Conservation (phyloP, 1,140 invertebrate species). For the Gonioctena quinquepunctata region DNA sequence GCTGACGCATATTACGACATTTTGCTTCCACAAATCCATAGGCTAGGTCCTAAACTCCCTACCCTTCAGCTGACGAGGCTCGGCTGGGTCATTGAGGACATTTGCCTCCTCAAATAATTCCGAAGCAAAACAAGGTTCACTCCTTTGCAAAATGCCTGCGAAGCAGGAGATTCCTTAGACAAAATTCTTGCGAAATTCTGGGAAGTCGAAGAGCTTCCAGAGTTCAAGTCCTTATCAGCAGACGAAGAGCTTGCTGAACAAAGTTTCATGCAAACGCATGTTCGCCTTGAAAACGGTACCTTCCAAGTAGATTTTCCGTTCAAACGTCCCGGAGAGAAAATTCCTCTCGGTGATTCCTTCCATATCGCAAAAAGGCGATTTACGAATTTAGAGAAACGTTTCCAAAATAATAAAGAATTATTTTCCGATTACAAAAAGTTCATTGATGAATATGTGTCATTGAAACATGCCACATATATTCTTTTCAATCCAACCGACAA, state of each 20-base stretch:
- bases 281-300: not conserved
- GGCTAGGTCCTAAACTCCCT: conserved; percentile 7
- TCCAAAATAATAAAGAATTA: not conserved
- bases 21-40: not conserved
- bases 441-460: conserved; percentile 3
- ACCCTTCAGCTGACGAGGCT: conserved; percentile 2
- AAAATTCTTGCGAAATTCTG: conserved; percentile 16
- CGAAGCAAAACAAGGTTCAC: not conserved
- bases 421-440: not conserved
- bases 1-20: conserved; percentile 21
- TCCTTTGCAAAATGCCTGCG: not conserved
- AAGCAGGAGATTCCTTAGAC: not conserved
- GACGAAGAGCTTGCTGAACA: conserved; percentile 15
- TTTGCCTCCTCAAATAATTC: not conserved
- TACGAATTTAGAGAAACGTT: not conserved
- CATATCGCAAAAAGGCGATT: not conserved
- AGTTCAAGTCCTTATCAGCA: not conserved
- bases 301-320: conserved; percentile 18
- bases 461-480: not conserved
- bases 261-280: not conserved
- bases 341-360: not conserved
- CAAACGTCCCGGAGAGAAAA: not conserved
- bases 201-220: conserved; percentile 8
- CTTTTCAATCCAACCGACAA: not conserved
- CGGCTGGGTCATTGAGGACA: conserved; percentile 20